Conservation (phyloP, 2,888 invertebrate genomes). For the Zelleria hepariella region DNA sequence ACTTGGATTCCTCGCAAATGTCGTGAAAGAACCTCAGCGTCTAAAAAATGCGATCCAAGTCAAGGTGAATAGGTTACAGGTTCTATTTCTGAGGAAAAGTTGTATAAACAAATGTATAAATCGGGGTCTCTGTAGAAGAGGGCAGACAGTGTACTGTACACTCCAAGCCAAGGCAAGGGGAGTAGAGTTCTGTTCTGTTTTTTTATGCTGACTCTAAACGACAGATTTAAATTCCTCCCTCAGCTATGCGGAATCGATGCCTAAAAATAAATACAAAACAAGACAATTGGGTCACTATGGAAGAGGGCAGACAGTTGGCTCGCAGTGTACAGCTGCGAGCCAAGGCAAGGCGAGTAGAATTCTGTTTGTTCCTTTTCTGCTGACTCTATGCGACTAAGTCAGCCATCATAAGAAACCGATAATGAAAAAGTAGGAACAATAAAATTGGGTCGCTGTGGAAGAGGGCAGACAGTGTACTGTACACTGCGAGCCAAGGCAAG, state of each 20-base stretch:
- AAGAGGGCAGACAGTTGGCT: background rate
- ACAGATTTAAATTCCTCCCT: too few relatives aligned
- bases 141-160: background rate
- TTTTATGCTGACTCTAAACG: too few relatives aligned
- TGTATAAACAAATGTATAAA: background rate
- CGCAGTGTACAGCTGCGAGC: too few relatives aligned
- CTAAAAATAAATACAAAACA: background rate
- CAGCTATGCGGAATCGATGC: background rate
- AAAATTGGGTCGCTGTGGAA: background rate
- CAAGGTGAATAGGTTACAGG: too few relatives aligned
- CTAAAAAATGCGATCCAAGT: too few relatives aligned
- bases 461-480: background rate
- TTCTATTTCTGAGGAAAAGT: too few relatives aligned
- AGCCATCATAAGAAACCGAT: background rate
- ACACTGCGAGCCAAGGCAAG: slow-evolving; percentile 5
- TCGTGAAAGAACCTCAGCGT: too few relatives aligned
- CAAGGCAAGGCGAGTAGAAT: too few relatives aligned
- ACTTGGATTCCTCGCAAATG: too few relatives aligned
- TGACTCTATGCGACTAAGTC: slow-evolving; percentile 55
- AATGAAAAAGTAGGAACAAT: background rate
- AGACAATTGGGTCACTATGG: background rate
- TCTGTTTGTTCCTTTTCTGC: too few relatives aligned
- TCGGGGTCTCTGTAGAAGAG: background rate
- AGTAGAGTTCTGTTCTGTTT: background rate
- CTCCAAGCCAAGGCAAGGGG: slow-evolving; percentile 9